phyloP scores from a whole-genome alignment of 2,797 vertebrate genomes.

The Lepidocolaptes lacrymiger region DNA sequence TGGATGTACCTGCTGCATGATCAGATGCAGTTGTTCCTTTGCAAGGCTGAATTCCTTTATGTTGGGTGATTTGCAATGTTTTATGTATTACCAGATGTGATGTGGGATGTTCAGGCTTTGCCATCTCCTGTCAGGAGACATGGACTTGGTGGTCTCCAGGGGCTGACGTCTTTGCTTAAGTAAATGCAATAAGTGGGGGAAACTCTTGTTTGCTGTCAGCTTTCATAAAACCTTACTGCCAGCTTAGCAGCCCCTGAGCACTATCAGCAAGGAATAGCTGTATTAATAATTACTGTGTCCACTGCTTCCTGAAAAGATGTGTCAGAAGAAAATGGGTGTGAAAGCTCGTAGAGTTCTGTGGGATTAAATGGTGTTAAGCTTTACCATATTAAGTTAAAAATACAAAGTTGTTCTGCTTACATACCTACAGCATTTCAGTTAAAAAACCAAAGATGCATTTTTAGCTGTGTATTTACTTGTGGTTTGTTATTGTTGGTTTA shows the following conservation, averaged over 20 bases:
- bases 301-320: background rate
- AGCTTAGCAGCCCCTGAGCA: background rate
- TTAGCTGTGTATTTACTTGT: background rate
- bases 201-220: background rate
- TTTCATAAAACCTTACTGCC: slow-evolving; percentile 10
- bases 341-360: background rate
- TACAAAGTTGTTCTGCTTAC: background rate
- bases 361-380: background rate
- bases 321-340: background rate
- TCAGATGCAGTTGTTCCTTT: background rate
- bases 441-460: background rate
- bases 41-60: background rate
- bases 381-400: background rate
- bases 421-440: background rate
- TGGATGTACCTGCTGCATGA: background rate
- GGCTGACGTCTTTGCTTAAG: background rate
- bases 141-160: background rate
- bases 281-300: background rate
- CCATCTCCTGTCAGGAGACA: background rate
- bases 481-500: background rate
- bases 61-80: background rate
- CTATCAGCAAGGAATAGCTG: background rate
- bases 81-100: background rate
- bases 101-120: background rate
- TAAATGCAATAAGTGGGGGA: slow-evolving; percentile 1